A percentile compares a stretch with the other conserved stretches of the same genome.
phyloP scores from a whole-genome alignment of 30 jellyfish, hydroid and myxozoan genomes.

The Aurelia coerulea region DNA sequence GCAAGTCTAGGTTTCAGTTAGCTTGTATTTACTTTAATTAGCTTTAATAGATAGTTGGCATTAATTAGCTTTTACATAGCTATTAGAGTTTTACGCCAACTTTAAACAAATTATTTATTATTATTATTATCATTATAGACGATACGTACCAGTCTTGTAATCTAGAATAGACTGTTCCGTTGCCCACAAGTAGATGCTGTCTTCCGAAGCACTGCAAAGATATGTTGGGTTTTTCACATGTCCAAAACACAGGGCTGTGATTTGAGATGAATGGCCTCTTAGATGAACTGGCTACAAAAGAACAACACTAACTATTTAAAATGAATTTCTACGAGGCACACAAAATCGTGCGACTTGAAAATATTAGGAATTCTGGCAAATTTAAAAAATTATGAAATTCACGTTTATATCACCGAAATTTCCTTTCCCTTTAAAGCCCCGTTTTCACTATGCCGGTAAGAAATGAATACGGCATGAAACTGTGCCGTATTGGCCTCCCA shows the following conservation, averaged over 20 bases:
- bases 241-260: conserved; percentile 75
- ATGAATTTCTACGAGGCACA: neutral
- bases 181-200: conserved; percentile 60
- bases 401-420: neutral
- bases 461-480: too few species aligned
- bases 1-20: too few species aligned
- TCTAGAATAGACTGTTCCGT: conserved; percentile 50
- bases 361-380: neutral
- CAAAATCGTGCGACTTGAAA: neutral
- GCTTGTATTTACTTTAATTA: too few species aligned
- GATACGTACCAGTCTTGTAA: conserved; percentile 57
- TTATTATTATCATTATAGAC: too few species aligned
- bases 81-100: too few species aligned
- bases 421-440: too few species aligned
- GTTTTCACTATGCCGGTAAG: too few species aligned
- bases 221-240: conserved; percentile 63
- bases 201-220: conserved; percentile 75
- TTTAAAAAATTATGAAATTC: neutral
- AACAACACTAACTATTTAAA: neutral
- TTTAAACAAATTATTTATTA: too few species aligned
- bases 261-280: conserved; percentile 41
- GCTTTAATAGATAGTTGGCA: too few species aligned
- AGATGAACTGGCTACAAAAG: conserved; percentile 51
- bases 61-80: too few species aligned
- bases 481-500: too few species aligned